Conservation (phyloP, 2,888 invertebrate genomes). For the Ametastegia equiseti region DNA sequence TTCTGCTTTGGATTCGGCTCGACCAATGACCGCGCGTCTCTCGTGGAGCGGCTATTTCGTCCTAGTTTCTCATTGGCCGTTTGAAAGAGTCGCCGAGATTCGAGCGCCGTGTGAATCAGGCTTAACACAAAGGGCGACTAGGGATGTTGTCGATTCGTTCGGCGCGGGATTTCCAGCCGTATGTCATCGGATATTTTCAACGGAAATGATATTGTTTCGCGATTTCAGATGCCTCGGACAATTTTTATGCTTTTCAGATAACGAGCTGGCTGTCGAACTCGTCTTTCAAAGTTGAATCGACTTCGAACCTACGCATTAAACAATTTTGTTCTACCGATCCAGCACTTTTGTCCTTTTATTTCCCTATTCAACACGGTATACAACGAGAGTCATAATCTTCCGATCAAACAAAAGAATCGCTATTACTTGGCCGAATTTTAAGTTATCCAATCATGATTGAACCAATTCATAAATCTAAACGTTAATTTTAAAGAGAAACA, state of each 20-base stretch:
- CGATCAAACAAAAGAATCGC: neutral
- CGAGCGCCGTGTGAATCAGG: neutral
- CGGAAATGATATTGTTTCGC: neutral
- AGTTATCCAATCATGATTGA: neutral
- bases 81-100: neutral
- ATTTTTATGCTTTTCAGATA: neutral
- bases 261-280: neutral
- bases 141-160: neutral
- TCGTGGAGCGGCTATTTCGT: neutral
- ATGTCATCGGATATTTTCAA: neutral
- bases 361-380: neutral
- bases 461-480: neutral
- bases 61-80: neutral
- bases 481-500: neutral
- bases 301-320: neutral
- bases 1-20: neutral
- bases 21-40: neutral
- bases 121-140: neutral
- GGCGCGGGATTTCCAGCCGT: constrained; percentile 25
- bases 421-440: neutral
- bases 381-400: constrained; percentile 21
- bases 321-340: neutral
- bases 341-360: neutral
- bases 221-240: neutral
- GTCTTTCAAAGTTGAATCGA: neutral